A percentile compares a stretch with the other conserved stretches of the same genome.
phyloP scores from a whole-genome alignment of 2,113 vertebrate genomes.

The Bettongia penicillata region DNA sequence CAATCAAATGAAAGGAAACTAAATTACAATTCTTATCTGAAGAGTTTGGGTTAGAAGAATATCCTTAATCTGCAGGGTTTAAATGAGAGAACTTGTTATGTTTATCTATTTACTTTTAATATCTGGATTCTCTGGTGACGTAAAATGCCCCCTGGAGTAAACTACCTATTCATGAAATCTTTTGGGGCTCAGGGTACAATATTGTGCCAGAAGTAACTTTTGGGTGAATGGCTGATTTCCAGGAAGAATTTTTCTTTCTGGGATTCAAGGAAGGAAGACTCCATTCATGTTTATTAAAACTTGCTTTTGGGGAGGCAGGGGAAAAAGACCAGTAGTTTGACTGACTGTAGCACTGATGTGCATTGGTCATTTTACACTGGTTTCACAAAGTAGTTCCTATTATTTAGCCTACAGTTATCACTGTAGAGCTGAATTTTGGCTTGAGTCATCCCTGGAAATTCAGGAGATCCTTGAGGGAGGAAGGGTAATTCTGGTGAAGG shows the following conservation, averaged over 20 bases:
- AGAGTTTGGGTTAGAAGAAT: not conserved
- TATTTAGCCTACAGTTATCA: not conserved
- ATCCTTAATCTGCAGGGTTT: not conserved
- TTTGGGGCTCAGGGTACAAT: not conserved
- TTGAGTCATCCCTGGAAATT: not conserved
- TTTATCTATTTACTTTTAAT: not conserved
- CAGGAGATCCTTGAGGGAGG: not conserved
- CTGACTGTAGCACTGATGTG: not conserved
- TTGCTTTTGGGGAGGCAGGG: not conserved
- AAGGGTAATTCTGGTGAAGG: not conserved
- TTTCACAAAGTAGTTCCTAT: not conserved
- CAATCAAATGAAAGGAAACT: not conserved
- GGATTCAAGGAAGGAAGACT: not conserved
- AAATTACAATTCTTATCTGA: not conserved
- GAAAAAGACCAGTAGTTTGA: not conserved
- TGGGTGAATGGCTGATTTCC: not conserved
- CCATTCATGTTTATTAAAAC: not conserved
- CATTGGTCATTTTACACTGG: not conserved
- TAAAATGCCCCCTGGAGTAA: not conserved
- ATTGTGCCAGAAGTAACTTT: not conserved
- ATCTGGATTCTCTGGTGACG: not conserved
- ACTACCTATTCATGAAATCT: not conserved
- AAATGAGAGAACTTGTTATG: conserved; percentile 4
- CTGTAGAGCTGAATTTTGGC: not conserved
- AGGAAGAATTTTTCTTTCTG: not conserved